Evolutionary conservation across 2,113 vertebrate species (phyloP).

Genomic region (Callochromis pleurospilus): DNA sequence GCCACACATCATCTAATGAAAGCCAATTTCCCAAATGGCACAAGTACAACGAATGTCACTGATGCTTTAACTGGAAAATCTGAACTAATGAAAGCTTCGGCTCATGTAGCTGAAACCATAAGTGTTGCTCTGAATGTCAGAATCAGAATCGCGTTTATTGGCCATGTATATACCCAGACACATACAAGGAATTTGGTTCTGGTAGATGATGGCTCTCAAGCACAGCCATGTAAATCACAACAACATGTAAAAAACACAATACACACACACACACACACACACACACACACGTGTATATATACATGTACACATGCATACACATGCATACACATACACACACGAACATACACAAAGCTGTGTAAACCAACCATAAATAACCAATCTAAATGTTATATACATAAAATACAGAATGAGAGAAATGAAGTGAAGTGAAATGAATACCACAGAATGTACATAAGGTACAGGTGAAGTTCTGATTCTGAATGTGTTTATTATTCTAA

Average conservation of each 20-base stretch:
- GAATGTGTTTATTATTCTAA: background rate
- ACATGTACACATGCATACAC: background rate
- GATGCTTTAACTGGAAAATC: background rate
- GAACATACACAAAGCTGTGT: background rate
- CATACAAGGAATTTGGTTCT: background rate
- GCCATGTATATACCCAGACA: background rate
- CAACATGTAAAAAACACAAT: background rate
- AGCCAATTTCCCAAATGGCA: background rate
- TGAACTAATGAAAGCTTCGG: background rate
- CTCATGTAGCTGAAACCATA: slow-evolving; percentile 3
- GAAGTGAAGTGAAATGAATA: background rate
- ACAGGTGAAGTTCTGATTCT: background rate
- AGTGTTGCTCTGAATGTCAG: slow-evolving; percentile 10
- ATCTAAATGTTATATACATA: background rate
- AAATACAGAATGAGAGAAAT: background rate
- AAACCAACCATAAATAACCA: background rate
- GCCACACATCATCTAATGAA: background rate
- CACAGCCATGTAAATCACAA: background rate
- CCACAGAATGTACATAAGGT: background rate
- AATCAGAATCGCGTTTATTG: background rate
- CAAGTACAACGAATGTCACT: background rate
- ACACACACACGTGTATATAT: background rate
- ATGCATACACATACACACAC: background rate
- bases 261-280: background rate
- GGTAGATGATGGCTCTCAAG: background rate